A percentile compares a stretch with the other conserved stretches of the same genome.
These are phyloP conservation scores for Drosophila obscura DNA, from an alignment of 1,140 invertebrate genomes.

Conservation along the genomic window DNA sequence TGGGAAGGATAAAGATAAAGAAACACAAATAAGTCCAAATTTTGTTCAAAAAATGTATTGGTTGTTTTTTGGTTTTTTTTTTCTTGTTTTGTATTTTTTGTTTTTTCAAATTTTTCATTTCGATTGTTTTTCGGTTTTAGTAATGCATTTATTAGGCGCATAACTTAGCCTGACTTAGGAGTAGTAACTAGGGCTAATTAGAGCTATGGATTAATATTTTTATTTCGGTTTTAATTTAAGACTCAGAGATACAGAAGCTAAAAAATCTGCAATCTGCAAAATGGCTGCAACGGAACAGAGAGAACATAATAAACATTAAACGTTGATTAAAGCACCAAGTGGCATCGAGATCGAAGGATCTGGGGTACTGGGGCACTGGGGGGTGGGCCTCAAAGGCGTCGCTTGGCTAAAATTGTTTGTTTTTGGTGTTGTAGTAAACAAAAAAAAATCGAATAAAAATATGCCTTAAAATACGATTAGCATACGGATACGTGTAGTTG, in stretches of 20 bases:
- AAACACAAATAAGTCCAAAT: slow-evolving; percentile 82
- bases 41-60: slow-evolving; percentile 64
- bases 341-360: slow-evolving; percentile 11
- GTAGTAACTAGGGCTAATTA: slow-evolving; percentile 59
- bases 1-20: slow-evolving; percentile 80
- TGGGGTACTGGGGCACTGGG: not conserved
- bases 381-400: slow-evolving; percentile 57
- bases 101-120: slow-evolving; percentile 32
- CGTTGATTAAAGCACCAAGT: not conserved
- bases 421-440: too few species aligned
- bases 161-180: slow-evolving; percentile 67
- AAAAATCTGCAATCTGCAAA: slow-evolving; percentile 18
- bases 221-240: slow-evolving; percentile 38
- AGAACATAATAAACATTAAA: slow-evolving; percentile 43
- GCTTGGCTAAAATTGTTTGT: slow-evolving; percentile 36
- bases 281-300: slow-evolving; percentile 54
- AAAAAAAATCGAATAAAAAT: slow-evolving; percentile 15
- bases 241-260: slow-evolving; percentile 21
- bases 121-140: slow-evolving; percentile 53
- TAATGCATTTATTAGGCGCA: slow-evolving; percentile 78
- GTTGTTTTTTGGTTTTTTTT: slow-evolving; percentile 32
- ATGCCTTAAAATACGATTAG: slow-evolving; percentile 56
- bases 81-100: slow-evolving; percentile 35
- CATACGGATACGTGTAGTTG: slow-evolving; percentile 26
- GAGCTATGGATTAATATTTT: slow-evolving; percentile 46